Percentiles rank a stretch among this genome's conserved stretches.
Conservation (phyloP, 1,140 invertebrate genomes). For the Apolygus lucorum region DNA sequence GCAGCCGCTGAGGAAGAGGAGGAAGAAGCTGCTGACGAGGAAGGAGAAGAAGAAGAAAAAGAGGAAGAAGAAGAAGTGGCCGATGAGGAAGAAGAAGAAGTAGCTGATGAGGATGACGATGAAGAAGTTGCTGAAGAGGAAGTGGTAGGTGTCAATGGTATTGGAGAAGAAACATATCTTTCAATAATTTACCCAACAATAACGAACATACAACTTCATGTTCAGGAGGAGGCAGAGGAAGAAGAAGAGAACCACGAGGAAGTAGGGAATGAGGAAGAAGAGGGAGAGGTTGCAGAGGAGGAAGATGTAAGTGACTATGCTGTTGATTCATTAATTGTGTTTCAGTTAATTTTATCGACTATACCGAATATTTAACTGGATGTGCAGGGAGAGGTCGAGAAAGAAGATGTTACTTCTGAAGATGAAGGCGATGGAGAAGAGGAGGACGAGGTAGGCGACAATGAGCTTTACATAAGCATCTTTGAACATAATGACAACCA, state of each 20-base stretch:
- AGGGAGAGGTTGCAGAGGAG: neutral
- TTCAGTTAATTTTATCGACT: too few relatives aligned
- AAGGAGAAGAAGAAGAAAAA: neutral
- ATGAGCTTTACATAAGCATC: too few relatives aligned
- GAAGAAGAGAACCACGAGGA: neutral
- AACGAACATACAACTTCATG: too few relatives aligned
- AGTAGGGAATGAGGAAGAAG: neutral
- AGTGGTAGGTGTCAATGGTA: neutral
- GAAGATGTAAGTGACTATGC: too few relatives aligned
- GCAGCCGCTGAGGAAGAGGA: neutral
- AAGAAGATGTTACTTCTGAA: neutral
- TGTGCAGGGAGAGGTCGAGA: too few relatives aligned
- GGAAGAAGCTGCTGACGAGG: conserved; percentile 13
- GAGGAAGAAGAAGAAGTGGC: neutral
- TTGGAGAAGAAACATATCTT: neutral
- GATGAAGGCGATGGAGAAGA: neutral
- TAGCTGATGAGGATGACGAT: neutral
- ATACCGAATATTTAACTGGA: too few relatives aligned
- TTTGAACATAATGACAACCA: too few relatives aligned
- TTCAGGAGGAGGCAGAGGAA: neutral
- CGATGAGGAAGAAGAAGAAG: neutral
- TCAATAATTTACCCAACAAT: too few relatives aligned
- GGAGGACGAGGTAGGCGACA: neutral
- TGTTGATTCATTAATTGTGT: too few relatives aligned
- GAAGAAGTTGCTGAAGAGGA: neutral